These are phyloP conservation scores for Ciconia stormi DNA, from an alignment of 2,113 vertebrate species.

Conservation along the genomic window DNA sequence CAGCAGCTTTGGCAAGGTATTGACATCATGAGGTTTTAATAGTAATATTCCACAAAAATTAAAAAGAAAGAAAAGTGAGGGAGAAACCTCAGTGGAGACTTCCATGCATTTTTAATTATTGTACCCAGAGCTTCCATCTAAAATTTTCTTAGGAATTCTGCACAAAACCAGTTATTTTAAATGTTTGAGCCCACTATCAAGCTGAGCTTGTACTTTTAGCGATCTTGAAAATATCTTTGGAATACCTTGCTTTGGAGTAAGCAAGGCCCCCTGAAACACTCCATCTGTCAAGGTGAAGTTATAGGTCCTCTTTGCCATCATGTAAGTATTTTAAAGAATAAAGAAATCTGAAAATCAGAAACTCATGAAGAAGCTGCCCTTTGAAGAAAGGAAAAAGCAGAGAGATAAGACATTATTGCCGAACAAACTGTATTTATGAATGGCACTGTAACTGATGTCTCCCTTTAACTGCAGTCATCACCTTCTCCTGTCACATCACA, in stretches of 20 bases:
- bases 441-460: constrained; percentile 21
- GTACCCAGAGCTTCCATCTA: background rate
- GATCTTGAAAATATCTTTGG: background rate
- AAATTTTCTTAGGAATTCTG: background rate
- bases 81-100: background rate
- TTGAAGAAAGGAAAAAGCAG: background rate
- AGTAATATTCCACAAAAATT: background rate
- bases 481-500: constrained; percentile 37
- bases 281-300: background rate
- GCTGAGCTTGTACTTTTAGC: background rate
- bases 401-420: background rate
- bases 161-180: background rate
- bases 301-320: background rate
- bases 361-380: background rate
- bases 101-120: background rate
- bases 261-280: background rate
- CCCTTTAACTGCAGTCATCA: constrained; percentile 8
- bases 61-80: background rate
- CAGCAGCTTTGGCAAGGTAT: background rate
- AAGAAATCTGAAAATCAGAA: background rate
- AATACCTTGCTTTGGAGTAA: background rate
- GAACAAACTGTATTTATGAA: constrained; percentile 43
- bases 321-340: background rate
- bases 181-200: background rate
- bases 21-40: background rate